Conservation (phyloP, 2,113 vertebrate genomes). For the Zosterops pallidus region DNA sequence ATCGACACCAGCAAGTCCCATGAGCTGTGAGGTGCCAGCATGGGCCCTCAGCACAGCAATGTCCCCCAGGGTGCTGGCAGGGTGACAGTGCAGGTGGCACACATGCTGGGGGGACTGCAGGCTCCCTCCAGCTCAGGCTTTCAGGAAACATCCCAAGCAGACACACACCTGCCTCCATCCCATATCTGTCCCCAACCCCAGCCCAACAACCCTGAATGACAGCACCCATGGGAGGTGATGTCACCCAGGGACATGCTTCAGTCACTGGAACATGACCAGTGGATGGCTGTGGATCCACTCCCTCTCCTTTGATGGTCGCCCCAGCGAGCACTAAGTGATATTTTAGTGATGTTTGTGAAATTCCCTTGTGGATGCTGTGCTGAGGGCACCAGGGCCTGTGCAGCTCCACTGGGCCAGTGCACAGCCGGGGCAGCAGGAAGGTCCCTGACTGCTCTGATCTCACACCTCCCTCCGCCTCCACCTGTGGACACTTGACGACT, state of each 20-base stretch:
- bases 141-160: background rate
- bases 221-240: accelerated
- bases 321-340: accelerated
- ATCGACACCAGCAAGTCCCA: too few relatives aligned
- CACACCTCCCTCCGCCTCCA: slow-evolving; percentile 1
- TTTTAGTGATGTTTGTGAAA: background rate
- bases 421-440: slow-evolving; percentile 13
- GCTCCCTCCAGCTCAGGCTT: accelerated
- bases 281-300: background rate
- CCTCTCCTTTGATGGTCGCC: background rate
- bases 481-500: slow-evolving; percentile 29
- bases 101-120: accelerated
- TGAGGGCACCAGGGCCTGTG: background rate
- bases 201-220: background rate
- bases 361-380: background rate
- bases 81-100: background rate
- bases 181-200: background rate
- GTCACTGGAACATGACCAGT: background rate
- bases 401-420: background rate
- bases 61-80: background rate
- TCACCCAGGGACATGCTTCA: background rate
- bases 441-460: background rate
- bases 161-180: background rate
- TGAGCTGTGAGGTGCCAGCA: too few relatives aligned
- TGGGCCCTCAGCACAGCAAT: accelerated